These are phyloP conservation scores for Meloe dianella DNA, from an alignment of 2,888 invertebrate species.

Conservation along the genomic window DNA sequence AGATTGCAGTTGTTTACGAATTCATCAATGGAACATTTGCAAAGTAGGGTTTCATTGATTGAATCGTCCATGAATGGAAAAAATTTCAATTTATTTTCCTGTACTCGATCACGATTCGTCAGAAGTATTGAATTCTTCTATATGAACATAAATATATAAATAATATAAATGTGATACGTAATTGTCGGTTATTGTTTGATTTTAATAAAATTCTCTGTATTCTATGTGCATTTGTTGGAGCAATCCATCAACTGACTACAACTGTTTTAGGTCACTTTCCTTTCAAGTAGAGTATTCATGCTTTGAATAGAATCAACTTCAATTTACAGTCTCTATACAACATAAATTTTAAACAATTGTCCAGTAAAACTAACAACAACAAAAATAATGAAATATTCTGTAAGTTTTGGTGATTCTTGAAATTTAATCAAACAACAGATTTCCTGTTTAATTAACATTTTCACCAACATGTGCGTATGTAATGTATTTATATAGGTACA, in stretches of 20 bases:
- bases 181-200: constrained; percentile 39
- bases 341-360: constrained; percentile 39
- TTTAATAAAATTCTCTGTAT: constrained; percentile 40
- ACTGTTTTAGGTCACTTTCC: constrained; percentile 47
- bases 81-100: background rate
- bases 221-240: constrained; percentile 37
- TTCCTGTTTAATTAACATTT: background rate
- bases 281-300: constrained; percentile 44
- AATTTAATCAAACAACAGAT: background rate
- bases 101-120: constrained; percentile 4
- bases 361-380: constrained; percentile 29
- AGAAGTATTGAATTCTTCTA: constrained; percentile 2
- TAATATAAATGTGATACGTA: constrained; percentile 30
- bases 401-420: constrained; percentile 16
- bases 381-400: constrained; percentile 20
- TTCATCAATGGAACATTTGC: background rate
- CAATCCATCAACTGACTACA: constrained; percentile 42
- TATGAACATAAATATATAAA: background rate
- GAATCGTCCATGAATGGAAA: background rate
- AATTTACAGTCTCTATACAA: constrained; percentile 40
- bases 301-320: constrained; percentile 41
- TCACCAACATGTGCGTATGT: background rate
- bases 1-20: background rate
- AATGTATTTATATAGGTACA: too few species aligned
- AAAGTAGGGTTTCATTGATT: constrained; percentile 1